Evolutionary conservation across 2,797 vertebrate genomes (phyloP).

Genomic region (Periparus ater): DNA sequence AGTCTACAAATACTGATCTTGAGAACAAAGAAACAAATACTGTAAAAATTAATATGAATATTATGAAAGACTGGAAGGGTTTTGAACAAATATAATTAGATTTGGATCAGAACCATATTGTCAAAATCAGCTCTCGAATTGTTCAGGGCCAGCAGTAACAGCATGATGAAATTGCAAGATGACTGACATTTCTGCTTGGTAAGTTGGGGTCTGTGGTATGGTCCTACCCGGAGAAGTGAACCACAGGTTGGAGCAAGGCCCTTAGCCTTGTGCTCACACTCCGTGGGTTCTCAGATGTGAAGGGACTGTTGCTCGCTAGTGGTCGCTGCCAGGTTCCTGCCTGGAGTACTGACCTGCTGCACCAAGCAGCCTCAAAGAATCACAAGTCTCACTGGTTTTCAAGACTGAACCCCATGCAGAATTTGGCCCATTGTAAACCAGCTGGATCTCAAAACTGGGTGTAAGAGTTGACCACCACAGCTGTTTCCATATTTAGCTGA

Average conservation of each 20-base stretch:
- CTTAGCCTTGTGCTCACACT: accelerated
- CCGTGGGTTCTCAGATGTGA: accelerated
- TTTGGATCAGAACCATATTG: background rate
- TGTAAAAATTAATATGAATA: background rate
- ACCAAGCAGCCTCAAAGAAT: background rate
- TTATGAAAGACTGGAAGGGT: background rate
- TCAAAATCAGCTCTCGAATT: background rate
- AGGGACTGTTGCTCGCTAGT: background rate
- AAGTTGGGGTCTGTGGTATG: background rate
- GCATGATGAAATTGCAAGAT: background rate
- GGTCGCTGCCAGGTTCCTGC: background rate
- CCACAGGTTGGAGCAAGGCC: background rate
- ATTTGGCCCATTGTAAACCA: background rate
- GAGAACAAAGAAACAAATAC: background rate
- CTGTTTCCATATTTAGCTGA: background rate
- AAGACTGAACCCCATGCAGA: background rate
- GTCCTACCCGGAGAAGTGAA: background rate
- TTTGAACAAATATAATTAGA: background rate
- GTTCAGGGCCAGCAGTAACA: background rate
- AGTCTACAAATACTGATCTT: background rate
- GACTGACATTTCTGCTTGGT: background rate
- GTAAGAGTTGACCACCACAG: background rate
- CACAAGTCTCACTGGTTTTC: background rate
- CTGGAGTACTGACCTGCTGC: background rate
- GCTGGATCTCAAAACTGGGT: background rate